Base-by-base conservation (phyloP, 2,113 vertebrate species). In the Tichodroma muraria region DNA sequence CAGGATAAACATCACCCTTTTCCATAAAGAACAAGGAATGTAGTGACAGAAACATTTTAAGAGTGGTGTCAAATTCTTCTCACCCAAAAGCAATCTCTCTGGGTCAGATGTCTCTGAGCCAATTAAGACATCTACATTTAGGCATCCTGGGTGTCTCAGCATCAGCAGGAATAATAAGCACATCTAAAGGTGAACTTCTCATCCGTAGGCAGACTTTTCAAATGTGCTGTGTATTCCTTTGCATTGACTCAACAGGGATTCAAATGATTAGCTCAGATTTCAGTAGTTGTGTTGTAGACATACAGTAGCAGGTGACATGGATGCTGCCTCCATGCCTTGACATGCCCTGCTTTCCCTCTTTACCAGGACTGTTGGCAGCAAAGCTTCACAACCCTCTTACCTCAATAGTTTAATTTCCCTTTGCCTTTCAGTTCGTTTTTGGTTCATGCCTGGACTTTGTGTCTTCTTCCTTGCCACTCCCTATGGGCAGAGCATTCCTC, bases 391-490 rank as follows among this genome's bases (percentile, higher is more conserved):
- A 28, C 0, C 0, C 11, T 90, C 42, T 42, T 7, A 11, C 22
- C 60, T 75, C 8, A 1, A 11, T 13, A n/a, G 38, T 37, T 66
- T 44, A 19, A 80, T 90, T 91, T 88, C 49, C 31, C 37, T 84
- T 38, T 76, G 61, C 25, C n/a, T 84, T 92, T 56, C 50, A 40
- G 21, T 57, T 27, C 4, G 10, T 49, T 93, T 84, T 90, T 52
- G 7, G 76, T 92, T 75, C 49, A 37, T 31, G 24, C 31, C 59
- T 89, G 73, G 60, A 68, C 60, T 88, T 86, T 25, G 9, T 71
- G 72, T 71, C 37, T 80, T 94, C 38, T 78, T 84, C 72, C 60
- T 78, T 68, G 69, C 35, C 83, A 85, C 80, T 84, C 80, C 61
- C 63, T 65, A 23, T 8, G 59, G 1, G 1, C 14, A 68, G 21